Percentiles rank a stretch among this genome's conserved stretches.
Evolutionary conservation across 2,113 vertebrate genomes (phyloP).

Genomic region (Microcebus ravelobensis): DNA sequence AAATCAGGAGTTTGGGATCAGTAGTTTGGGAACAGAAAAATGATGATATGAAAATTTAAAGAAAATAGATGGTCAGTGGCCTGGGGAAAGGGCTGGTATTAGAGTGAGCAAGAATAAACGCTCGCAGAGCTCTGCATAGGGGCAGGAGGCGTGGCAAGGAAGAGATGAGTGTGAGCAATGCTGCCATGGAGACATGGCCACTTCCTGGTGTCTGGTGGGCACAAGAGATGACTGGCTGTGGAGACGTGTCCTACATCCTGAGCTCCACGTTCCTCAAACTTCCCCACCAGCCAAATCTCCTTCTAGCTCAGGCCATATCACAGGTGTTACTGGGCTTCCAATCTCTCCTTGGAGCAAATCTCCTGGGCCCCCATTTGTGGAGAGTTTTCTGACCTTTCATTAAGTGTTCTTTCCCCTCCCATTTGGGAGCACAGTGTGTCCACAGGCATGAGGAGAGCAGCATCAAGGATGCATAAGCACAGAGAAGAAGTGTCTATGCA

Average conservation of each 20-base stretch:
- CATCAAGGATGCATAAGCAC: background rate
- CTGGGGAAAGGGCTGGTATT: background rate
- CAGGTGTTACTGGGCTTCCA: background rate
- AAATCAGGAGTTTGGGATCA: background rate
- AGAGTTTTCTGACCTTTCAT: background rate
- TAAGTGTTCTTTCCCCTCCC: background rate
- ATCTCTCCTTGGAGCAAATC: background rate
- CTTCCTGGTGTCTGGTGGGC: background rate
- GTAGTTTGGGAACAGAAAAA: background rate
- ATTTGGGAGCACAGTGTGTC: background rate
- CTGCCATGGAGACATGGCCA: background rate
- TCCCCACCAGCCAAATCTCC: background rate
- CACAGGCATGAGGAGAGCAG: background rate
- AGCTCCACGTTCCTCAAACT: background rate
- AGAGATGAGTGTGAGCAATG: background rate
- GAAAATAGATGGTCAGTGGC: background rate
- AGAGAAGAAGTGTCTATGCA: background rate
- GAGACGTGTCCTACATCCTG: no score
- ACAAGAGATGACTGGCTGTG: background rate
- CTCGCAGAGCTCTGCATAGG: rapidly evolving
- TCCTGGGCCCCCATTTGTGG: no score
- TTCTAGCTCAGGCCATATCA: background rate
- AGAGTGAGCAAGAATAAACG: background rate
- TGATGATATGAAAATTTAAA: background rate
- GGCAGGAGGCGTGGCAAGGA: background rate